These are phyloP conservation scores for Stratiolaelaps scimitus DNA, from an alignment of 1,140 invertebrate species.

Conservation along the genomic window DNA sequence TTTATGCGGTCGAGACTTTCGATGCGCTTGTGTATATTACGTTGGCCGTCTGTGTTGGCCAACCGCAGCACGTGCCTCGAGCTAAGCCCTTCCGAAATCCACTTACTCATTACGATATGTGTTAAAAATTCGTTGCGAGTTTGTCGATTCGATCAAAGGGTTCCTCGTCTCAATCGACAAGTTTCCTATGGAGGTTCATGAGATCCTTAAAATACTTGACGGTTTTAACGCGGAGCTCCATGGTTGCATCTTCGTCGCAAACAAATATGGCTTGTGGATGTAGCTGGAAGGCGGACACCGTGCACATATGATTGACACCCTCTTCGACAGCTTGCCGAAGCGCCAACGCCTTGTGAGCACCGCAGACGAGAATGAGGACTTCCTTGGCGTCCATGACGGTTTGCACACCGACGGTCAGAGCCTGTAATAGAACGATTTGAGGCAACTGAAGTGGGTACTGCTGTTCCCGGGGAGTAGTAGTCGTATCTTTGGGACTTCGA, in stretches of 20 bases:
- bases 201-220: constrained; percentile 93
- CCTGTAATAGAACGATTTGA: constrained; percentile 41
- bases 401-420: constrained; percentile 92
- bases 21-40: too few species aligned
- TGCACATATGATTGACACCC: constrained; percentile 99
- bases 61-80: too few species aligned
- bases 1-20: too few species aligned
- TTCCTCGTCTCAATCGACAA: constrained; percentile 40
- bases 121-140: too few species aligned
- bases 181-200: constrained; percentile 44
- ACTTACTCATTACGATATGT: too few species aligned
- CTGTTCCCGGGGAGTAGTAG: too few species aligned
- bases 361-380: constrained; percentile 95
- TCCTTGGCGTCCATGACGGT: constrained; percentile 98
- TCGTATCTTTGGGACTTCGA: constrained; percentile 33
- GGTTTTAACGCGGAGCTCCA: constrained; percentile 92
- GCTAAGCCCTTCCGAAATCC: too few species aligned
- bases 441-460: constrained; percentile 37
- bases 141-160: too few species aligned
- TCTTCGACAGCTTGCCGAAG: constrained; percentile 93
- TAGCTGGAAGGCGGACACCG: constrained; percentile 94
- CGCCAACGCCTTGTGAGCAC: constrained; percentile 90
- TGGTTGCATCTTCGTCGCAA: constrained; percentile 93
- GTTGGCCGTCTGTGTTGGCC: too few species aligned
- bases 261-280: constrained; percentile 80